Conservation (phyloP, 2,797 vertebrate species). For the Philypnodon macrostomus region DNA sequence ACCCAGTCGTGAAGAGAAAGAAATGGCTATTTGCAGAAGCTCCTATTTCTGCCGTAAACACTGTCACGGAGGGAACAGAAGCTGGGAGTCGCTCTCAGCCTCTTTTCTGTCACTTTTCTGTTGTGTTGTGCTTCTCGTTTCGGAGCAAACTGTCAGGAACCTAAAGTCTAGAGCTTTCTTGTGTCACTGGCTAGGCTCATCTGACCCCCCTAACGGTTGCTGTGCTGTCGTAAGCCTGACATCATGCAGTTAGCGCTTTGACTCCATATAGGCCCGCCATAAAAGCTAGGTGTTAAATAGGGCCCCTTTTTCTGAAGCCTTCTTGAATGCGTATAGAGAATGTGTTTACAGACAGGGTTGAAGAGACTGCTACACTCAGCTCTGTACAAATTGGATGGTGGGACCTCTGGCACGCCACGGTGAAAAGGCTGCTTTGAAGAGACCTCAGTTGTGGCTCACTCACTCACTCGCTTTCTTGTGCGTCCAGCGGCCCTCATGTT, state of each 20-base stretch:
- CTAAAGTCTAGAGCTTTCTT: conserved; percentile 19
- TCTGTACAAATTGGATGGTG: conserved; percentile 70
- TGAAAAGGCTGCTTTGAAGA: conserved; percentile 68
- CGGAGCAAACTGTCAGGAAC: conserved; percentile 28
- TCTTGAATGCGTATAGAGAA: conserved; percentile 35
- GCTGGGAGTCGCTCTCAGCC: conserved; percentile 15
- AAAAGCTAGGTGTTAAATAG: conserved; percentile 28
- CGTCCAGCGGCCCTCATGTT: conserved; percentile 67
- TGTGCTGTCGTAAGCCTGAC: conserved; percentile 58
- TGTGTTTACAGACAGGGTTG: conserved; percentile 41
- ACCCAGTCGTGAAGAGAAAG: conserved; percentile 26
- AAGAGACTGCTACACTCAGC: conserved; percentile 37
- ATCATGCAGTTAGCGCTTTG: conserved; percentile 48
- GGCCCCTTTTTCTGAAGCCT: conserved; percentile 36
- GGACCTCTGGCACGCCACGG: conserved; percentile 67
- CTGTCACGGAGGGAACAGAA: conserved; percentile 22
- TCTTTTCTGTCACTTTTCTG: conserved; percentile 33
- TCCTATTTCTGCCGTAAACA: conserved; percentile 28
- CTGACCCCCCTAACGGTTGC: conserved; percentile 47
- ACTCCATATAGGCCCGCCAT: conserved; percentile 20
- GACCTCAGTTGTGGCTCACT: conserved; percentile 54
- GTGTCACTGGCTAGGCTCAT: conserved; percentile 22
- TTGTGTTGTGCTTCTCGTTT: conserved; percentile 23
- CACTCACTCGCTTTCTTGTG: conserved; percentile 66
- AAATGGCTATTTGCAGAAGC: conserved; percentile 48